phyloP scores from a whole-genome alignment of 2,888 invertebrate genomes.

The Drosophila cyrtoloma region DNA sequence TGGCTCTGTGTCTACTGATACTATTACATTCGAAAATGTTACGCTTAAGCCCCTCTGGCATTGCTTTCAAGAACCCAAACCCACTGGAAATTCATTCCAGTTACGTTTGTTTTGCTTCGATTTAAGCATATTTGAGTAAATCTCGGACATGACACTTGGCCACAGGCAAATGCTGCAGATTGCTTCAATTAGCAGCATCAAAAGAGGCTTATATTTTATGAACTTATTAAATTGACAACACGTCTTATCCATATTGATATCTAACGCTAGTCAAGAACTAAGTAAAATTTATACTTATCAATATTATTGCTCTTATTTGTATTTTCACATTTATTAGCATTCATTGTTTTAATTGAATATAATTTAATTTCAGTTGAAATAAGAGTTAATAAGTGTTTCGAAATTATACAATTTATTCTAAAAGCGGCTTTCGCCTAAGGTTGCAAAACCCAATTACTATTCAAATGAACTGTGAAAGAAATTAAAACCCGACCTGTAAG shows the following conservation, averaged over 20 bases:
- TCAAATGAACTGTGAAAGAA: not conserved
- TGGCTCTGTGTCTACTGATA: conserved; percentile 1
- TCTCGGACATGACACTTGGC: conserved; percentile 28
- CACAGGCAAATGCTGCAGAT: conserved; percentile 14
- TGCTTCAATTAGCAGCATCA: conserved; percentile 24
- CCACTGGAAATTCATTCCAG: conserved; percentile 12
- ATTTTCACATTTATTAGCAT: not conserved
- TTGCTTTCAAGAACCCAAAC: conserved; percentile 27
- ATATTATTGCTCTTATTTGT: not conserved
- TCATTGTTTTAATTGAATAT: not conserved
- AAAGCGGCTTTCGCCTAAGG: not conserved
- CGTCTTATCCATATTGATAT: conserved; percentile 18
- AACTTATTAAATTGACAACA: conserved; percentile 14
- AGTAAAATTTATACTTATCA: not conserved
- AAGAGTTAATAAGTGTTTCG: not conserved
- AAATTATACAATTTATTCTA: not conserved
- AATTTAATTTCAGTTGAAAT: not conserved
- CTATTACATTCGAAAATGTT: conserved; percentile 39
- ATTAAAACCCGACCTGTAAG: not conserved
- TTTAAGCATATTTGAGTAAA: conserved; percentile 30
- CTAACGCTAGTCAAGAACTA: not conserved
- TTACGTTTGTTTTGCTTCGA: conserved; percentile 15
- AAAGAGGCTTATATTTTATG: conserved; percentile 4
- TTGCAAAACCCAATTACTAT: not conserved
- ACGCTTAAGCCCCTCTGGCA: conserved; percentile 48